These are phyloP conservation scores for Oreochromis aureus DNA, from an alignment of 2,113 vertebrate genomes.

Conservation along the genomic window DNA sequence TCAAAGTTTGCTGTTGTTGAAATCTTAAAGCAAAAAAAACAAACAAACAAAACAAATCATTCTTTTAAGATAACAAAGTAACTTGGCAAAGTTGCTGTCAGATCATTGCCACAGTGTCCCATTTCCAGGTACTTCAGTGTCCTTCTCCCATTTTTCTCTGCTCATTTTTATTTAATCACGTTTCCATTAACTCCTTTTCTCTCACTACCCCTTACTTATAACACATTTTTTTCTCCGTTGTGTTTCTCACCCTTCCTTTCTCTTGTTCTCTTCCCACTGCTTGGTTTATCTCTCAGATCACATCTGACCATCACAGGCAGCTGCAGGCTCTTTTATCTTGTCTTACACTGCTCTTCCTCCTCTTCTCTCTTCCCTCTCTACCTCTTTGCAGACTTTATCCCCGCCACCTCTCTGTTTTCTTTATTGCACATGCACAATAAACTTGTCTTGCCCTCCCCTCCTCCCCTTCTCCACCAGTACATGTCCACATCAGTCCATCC, in stretches of 20 bases:
- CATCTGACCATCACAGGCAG: constrained; percentile 73
- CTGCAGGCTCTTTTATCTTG: constrained; percentile 63
- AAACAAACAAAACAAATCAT: constrained; percentile 1
- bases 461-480: not conserved
- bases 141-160: constrained; percentile 46
- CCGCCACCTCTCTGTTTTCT: constrained; percentile 25
- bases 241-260: constrained; percentile 27
- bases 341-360: constrained; percentile 29
- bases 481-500: constrained; percentile 20
- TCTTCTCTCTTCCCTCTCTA: constrained; percentile 1
- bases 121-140: constrained; percentile 73
- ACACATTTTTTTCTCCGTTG: constrained; percentile 16
- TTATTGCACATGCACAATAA: constrained; percentile 42
- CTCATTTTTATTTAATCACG: constrained; percentile 16
- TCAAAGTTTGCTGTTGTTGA: constrained; percentile 42
- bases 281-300: constrained; percentile 69
- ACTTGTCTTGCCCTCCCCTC: not conserved
- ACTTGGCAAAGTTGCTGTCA: constrained; percentile 38
- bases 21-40: constrained; percentile 21
- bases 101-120: constrained; percentile 56
- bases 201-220: not conserved
- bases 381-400: constrained; percentile 23
- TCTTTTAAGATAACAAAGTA: constrained; percentile 33
- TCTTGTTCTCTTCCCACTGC: constrained; percentile 19
- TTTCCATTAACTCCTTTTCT: constrained; percentile 34